Conservation (phyloP, 2,797 vertebrate species). For the Anolis apletophallus region DNA sequence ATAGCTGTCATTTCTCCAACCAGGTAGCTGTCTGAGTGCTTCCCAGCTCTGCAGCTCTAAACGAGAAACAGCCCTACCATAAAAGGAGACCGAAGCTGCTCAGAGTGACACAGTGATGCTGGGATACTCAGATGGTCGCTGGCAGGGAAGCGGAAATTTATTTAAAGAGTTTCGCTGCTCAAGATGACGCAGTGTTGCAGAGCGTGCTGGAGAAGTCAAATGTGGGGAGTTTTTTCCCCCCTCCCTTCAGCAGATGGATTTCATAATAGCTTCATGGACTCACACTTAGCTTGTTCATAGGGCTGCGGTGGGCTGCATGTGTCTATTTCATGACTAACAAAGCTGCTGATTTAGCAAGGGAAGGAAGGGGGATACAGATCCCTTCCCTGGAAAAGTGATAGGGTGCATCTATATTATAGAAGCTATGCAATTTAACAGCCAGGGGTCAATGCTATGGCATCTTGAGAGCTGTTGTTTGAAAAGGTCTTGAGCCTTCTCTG, state of each 20-base stretch:
- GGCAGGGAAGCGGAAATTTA: constrained; percentile 65
- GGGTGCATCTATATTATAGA: no score
- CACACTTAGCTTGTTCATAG: background rate
- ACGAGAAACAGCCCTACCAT: constrained; percentile 42
- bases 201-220: constrained; percentile 52
- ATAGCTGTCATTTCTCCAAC: background rate
- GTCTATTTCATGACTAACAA: background rate
- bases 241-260: constrained; percentile 16
- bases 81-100: constrained; percentile 61
- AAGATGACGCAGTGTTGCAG: constrained; percentile 39
- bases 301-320: accelerated
- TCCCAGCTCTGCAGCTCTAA: background rate
- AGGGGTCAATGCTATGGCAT: no score
- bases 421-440: no score
- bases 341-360: background rate
- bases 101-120: constrained; percentile 42
- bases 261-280: background rate
- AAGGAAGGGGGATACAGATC: accelerated
- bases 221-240: background rate
- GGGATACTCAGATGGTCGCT: constrained; percentile 71
- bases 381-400: background rate
- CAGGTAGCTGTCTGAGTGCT: background rate
- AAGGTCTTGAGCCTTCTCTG: no score
- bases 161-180: constrained; percentile 40
- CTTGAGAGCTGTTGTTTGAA: no score